Evolutionary conservation across 2,888 invertebrate genomes (phyloP).

Genomic region (Minunthozetes semirufus): DNA sequence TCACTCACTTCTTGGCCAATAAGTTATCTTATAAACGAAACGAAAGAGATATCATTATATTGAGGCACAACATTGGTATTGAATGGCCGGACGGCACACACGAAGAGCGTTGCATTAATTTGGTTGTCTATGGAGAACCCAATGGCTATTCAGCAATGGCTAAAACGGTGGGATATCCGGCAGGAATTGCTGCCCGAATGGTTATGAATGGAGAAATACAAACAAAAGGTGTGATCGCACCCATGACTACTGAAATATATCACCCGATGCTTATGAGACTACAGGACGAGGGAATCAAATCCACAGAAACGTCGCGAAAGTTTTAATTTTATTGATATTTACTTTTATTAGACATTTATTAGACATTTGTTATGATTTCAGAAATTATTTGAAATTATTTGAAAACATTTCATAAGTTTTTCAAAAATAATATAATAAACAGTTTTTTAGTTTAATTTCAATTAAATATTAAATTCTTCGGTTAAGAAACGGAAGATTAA

Average conservation of each 20-base stretch:
- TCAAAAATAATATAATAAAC: too few species aligned
- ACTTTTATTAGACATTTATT: too few species aligned
- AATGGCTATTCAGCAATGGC: constrained; percentile 91
- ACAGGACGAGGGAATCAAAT: constrained; percentile 67
- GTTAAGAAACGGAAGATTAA: too few species aligned
- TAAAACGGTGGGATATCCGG: constrained; percentile 80
- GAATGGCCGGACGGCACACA: constrained; percentile 68
- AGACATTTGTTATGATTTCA: too few species aligned
- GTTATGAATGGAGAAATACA: constrained; percentile 96
- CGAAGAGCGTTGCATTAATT: constrained; percentile 66
- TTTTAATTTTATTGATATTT: constrained; percentile 4
- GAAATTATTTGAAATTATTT: too few species aligned
- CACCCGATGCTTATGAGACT: constrained; percentile 81
- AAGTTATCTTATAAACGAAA: constrained; percentile 69
- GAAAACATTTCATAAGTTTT: too few species aligned
- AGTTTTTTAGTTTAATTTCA: too few species aligned
- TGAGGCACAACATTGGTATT: constrained; percentile 87
- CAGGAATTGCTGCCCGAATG: constrained; percentile 97
- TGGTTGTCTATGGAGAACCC: constrained; percentile 75
- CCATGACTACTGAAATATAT: constrained; percentile 86
- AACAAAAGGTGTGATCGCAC: constrained; percentile 82
- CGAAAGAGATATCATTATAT: constrained; percentile 87
- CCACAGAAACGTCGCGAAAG: constrained; percentile 31
- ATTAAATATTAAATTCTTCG: too few species aligned
- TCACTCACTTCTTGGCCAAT: constrained; percentile 78